Evolutionary conservation across 2,888 invertebrate species (phyloP).

Genomic region (Drosophila neoperkinsi): DNA sequence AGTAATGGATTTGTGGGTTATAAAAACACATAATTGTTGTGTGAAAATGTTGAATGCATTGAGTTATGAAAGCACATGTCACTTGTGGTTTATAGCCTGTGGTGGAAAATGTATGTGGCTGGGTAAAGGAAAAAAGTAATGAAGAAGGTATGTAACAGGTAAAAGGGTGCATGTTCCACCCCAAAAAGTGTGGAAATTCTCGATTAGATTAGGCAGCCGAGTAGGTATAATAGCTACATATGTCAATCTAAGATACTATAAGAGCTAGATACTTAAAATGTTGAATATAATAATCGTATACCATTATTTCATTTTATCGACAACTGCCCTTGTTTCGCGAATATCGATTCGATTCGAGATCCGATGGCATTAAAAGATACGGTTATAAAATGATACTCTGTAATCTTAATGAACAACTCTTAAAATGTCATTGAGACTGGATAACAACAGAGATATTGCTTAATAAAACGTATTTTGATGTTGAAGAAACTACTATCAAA

Average conservation of each 20-base stretch:
- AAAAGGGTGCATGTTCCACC: not conserved
- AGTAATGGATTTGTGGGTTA: slow-evolving; percentile 15
- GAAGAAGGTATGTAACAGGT: not conserved
- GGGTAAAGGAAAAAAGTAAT: not conserved
- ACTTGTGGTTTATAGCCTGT: not conserved
- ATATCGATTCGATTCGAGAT: not conserved
- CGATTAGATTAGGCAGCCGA: not conserved
- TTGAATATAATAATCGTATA: not conserved
- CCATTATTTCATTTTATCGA: not conserved
- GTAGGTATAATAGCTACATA: not conserved
- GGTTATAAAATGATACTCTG: not conserved
- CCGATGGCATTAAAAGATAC: not conserved
- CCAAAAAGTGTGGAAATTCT: not conserved
- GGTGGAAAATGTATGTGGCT: not conserved
- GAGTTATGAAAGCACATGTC: not conserved
- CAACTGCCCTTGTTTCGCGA: not conserved
- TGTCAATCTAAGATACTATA: not conserved
- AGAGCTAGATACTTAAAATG: not conserved
- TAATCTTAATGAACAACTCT: not conserved
- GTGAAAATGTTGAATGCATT: not conserved
- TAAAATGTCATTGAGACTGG: not conserved
- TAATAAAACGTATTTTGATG: not conserved
- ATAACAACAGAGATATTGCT: not conserved
- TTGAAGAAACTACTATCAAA: not conserved
- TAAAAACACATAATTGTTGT: slow-evolving; percentile 22